These are phyloP conservation scores for Ginglymostoma cirratum DNA, from an alignment of 2,113 vertebrate genomes.

Conservation along the genomic window DNA sequence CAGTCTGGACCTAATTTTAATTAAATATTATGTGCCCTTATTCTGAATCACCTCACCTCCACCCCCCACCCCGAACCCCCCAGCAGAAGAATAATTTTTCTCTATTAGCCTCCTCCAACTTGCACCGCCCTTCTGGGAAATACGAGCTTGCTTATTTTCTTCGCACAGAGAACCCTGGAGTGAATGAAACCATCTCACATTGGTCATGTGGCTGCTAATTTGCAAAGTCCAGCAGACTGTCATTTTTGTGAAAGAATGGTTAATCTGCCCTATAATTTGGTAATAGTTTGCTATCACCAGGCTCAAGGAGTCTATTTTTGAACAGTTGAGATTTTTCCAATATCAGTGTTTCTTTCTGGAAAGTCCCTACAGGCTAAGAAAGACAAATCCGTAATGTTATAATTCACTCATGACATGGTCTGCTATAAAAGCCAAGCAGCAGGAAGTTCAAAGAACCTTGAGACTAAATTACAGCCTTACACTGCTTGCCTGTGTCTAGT, in stretches of 20 bases:
- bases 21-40: background rate
- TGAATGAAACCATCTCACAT: background rate
- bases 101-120: background rate
- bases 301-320: background rate
- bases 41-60: background rate
- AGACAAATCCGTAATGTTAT: background rate
- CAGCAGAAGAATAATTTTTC: background rate
- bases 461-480: background rate
- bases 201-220: too few relatives aligned
- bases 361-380: background rate
- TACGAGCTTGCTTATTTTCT: background rate
- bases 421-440: constrained; percentile 3
- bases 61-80: background rate
- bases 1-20: background rate
- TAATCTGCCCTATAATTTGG: background rate
- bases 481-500: background rate
- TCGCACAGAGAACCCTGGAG: background rate
- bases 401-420: constrained; percentile 20
- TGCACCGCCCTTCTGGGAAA: background rate
- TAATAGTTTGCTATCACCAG: background rate
- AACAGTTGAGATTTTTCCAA: background rate
- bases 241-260: background rate
- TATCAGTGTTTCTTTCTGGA: background rate
- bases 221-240: background rate
- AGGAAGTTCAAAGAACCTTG: background rate